Evolutionary conservation across 2,888 invertebrate species (phyloP).

Genomic region (Rotaria sp.): DNA sequence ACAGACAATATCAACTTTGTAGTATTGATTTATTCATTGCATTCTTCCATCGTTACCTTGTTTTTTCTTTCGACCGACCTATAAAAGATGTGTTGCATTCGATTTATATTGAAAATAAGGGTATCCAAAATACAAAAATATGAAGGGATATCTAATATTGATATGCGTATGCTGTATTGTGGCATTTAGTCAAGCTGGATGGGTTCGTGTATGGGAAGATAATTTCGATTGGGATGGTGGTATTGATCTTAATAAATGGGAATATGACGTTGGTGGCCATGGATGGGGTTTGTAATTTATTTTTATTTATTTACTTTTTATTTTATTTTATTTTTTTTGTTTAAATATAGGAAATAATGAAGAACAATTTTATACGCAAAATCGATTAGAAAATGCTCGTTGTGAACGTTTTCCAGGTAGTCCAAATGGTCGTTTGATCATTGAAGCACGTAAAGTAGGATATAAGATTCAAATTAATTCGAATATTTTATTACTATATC

Average conservation of each 20-base stretch:
- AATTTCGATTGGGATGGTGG: background rate
- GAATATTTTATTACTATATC: background rate
- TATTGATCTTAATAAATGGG: background rate
- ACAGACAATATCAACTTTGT: too few species aligned
- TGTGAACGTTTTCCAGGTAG: slow-evolving; percentile 18
- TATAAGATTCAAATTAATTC: background rate
- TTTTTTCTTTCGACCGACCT: background rate
- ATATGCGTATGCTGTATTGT: background rate
- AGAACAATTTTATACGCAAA: background rate
- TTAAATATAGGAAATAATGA: background rate
- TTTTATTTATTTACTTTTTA: background rate
- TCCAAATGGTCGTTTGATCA: slow-evolving; percentile 16
- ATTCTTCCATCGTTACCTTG: too few species aligned
- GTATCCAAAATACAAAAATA: background rate
- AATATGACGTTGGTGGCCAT: background rate
- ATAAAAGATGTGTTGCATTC: background rate
- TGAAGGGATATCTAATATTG: background rate
- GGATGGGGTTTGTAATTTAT: background rate
- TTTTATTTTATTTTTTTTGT: background rate
- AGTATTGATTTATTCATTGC: too few species aligned
- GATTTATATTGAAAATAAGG: background rate
- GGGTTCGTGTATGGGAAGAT: background rate
- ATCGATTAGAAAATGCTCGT: background rate
- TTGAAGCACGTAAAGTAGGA: slow-evolving; percentile 13
- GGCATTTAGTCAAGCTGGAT: background rate